phyloP scores from a whole-genome alignment of 2,888 invertebrate species.

The Drosophila antonietae region DNA sequence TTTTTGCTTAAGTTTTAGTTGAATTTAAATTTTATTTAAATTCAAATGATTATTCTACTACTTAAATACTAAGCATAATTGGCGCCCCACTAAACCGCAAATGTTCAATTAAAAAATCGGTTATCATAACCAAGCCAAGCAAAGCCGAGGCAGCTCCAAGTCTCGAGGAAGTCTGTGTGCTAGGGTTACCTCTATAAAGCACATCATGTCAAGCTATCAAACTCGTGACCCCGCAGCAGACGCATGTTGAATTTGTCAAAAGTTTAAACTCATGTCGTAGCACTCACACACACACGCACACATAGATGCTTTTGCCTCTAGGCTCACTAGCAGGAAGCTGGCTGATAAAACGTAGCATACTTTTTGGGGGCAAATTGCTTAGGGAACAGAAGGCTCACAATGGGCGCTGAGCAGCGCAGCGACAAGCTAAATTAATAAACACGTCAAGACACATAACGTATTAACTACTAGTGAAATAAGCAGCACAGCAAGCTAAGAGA shows the following conservation, averaged over 20 bases:
- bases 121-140: slow-evolving; percentile 8
- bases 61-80: neutral
- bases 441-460: slow-evolving; percentile 10
- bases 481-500: slow-evolving; percentile 9
- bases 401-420: slow-evolving; percentile 25
- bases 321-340: slow-evolving; percentile 25
- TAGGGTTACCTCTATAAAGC: neutral
- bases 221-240: slow-evolving; percentile 7
- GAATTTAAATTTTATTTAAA: neutral
- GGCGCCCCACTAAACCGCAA: neutral
- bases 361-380: slow-evolving; percentile 44
- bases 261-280: slow-evolving; percentile 7
- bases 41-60: neutral
- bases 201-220: neutral
- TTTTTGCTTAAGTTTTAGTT: neutral
- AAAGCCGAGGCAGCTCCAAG: neutral
- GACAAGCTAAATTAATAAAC: slow-evolving; percentile 68
- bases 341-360: slow-evolving; percentile 54
- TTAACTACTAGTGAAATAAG: slow-evolving; percentile 15
- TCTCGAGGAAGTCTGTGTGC: neutral
- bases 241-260: slow-evolving; percentile 34
- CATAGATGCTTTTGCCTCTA: slow-evolving; percentile 1
- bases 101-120: slow-evolving; percentile 9
- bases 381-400: slow-evolving; percentile 17
- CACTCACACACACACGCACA: slow-evolving; percentile 5